phyloP scores from a whole-genome alignment of 2,797 vertebrate genomes.

The Pyrocephalus nanus region DNA sequence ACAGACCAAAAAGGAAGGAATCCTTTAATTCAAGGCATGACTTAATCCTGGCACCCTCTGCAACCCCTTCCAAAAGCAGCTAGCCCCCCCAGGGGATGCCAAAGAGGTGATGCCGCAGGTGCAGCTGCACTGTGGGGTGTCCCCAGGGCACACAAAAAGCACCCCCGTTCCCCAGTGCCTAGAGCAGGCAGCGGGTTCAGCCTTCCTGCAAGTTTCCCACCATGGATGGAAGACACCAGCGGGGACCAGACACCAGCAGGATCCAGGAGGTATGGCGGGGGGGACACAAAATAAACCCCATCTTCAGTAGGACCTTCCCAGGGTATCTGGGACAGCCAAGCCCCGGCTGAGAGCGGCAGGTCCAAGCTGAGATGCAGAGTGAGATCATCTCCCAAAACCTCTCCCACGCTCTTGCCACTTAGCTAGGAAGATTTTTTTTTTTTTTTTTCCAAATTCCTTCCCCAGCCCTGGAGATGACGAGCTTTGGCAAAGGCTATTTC shows the following conservation, averaged over 20 bases:
- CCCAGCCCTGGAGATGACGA: background rate
- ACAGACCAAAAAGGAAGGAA: background rate
- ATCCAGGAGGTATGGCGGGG: background rate
- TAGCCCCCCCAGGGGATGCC: background rate
- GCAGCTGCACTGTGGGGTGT: background rate
- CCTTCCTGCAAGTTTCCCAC: background rate
- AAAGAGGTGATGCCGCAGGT: background rate
- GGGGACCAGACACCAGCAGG: background rate
- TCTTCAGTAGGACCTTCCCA: background rate
- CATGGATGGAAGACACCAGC: background rate
- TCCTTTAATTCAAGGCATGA: background rate
- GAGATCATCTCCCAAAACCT: conserved; percentile 25
- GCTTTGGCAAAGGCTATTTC: conserved; percentile 15
- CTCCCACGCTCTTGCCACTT: conserved; percentile 37
- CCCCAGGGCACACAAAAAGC: background rate
- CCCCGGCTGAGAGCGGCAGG: background rate
- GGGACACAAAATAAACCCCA: background rate
- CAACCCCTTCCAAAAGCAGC: background rate
- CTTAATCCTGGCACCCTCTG: background rate
- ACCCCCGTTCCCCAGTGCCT: accelerated
- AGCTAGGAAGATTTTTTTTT: background rate
- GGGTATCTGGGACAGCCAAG: background rate
- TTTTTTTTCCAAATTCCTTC: background rate
- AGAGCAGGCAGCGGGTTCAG: background rate
- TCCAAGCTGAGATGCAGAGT: conserved; percentile 23